These are phyloP conservation scores for Drosophila meridiana DNA, from an alignment of 2,888 invertebrate genomes.

Conservation along the genomic window DNA sequence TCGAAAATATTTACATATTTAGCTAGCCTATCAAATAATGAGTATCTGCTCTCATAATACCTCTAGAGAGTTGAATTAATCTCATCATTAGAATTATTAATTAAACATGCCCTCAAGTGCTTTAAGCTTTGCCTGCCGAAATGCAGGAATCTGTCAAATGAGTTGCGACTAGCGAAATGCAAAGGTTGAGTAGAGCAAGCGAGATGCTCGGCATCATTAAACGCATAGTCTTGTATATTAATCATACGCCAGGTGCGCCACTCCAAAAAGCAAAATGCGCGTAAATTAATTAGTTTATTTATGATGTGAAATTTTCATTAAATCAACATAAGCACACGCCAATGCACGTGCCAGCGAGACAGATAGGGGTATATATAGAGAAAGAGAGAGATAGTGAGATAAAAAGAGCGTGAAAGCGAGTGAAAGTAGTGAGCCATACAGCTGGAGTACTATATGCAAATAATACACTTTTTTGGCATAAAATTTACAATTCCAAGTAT, in stretches of 20 bases:
- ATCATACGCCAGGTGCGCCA: constrained; percentile 73
- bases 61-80: constrained; percentile 13
- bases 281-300: constrained; percentile 73
- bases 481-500: not conserved
- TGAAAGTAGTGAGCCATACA: not conserved
- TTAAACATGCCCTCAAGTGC: constrained; percentile 25
- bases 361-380: not conserved
- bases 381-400: not conserved
- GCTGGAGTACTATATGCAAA: not conserved
- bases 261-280: constrained; percentile 23
- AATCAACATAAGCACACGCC: constrained; percentile 50
- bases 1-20: not conserved
- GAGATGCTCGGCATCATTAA: constrained; percentile 36
- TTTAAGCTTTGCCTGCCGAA: constrained; percentile 5
- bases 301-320: constrained; percentile 70
- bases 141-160: constrained; percentile 32
- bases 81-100: constrained; percentile 34
- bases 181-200: constrained; percentile 1
- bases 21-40: not conserved
- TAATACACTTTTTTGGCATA: not conserved
- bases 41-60: not conserved
- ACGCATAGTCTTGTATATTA: constrained; percentile 53
- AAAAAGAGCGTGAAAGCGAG: not conserved
- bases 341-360: constrained; percentile 18
- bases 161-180: constrained; percentile 43